Evolutionary conservation across 1,140 invertebrate genomes (phyloP).

Genomic region (roundworm (Caenorhabditis elegans)): WBcel235 BX284602.5:8064501-8065000

Average conservation of each 20-base stretch:
- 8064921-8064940: slow-evolving; percentile 82
- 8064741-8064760: neutral
- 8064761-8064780: neutral
- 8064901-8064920: slow-evolving; percentile 94
- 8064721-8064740: slow-evolving; percentile 2
- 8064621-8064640: slow-evolving; percentile 91
- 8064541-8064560: slow-evolving; percentile 17
- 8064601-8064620: slow-evolving; percentile 91
- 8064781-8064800: neutral
- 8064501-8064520: neutral
- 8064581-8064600: slow-evolving; percentile 79
- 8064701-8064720: neutral
- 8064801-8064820: slow-evolving; percentile 79
- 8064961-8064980: slow-evolving; percentile 69
- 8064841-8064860: slow-evolving; percentile 92
- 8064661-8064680: neutral
- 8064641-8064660: slow-evolving; percentile 72
- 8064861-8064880: slow-evolving; percentile 93
- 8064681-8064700: neutral
- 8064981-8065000: slow-evolving; percentile 70
- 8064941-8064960: slow-evolving; percentile 70
- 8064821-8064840: slow-evolving; percentile 81
- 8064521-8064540: neutral
- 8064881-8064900: slow-evolving; percentile 99
- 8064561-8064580: slow-evolving; percentile 71